These are phyloP conservation scores for Ichneumon xanthorius DNA, from an alignment of 2,888 invertebrate genomes.

Conservation along the genomic window DNA sequence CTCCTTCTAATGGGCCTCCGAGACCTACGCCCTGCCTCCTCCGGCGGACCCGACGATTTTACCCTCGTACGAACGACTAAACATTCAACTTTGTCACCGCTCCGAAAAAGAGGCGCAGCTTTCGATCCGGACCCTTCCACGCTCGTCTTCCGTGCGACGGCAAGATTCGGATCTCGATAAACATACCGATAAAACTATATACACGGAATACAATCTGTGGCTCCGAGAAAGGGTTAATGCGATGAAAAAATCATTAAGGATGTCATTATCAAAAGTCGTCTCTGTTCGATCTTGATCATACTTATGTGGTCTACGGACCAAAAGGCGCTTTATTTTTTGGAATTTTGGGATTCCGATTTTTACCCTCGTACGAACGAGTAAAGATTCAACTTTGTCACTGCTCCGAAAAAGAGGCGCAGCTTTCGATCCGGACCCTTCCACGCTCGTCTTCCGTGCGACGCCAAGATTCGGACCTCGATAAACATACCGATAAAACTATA, in stretches of 20 bases:
- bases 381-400: slow-evolving; percentile 81
- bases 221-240: too few relatives aligned
- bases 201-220: too few relatives aligned
- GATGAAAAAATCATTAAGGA: too few relatives aligned
- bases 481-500: too few relatives aligned
- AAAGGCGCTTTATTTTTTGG: too few relatives aligned
- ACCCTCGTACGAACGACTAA: slow-evolving; percentile 74
- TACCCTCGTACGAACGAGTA: slow-evolving; percentile 74
- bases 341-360: too few relatives aligned
- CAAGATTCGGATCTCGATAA: neutral
- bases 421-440: neutral
- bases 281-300: too few relatives aligned
- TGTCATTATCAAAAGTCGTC: too few relatives aligned
- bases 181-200: too few relatives aligned
- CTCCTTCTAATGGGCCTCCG: slow-evolving; percentile 45
- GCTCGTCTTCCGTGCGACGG: neutral
- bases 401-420: slow-evolving; percentile 50
- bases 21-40: slow-evolving; percentile 32
- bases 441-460: neutral
- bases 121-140: neutral
- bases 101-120: slow-evolving; percentile 33
- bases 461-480: neutral
- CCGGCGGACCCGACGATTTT: slow-evolving; percentile 73
- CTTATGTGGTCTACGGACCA: too few relatives aligned
- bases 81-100: slow-evolving; percentile 81